Base-by-base conservation (phyloP, 2,113 vertebrate species). In the Porphyrio hochstetteri region DNA sequence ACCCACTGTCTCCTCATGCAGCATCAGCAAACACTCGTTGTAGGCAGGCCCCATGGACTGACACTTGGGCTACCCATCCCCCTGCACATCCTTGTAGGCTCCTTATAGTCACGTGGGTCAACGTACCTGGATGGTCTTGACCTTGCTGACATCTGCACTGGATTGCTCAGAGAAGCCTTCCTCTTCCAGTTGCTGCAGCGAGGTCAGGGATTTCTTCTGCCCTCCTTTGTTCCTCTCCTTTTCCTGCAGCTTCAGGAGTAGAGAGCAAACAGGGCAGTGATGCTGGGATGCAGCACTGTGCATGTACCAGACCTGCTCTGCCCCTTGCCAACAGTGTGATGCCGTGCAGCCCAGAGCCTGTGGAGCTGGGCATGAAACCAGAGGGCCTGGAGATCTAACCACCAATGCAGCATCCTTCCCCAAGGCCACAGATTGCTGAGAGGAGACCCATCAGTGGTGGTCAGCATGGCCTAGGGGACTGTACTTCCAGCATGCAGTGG, bases 191-290 rank as follows among this genome's bases (percentile, higher is more conserved):
- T 95, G 95, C 92, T 97, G 95, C 92, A 95, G 90, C 0, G 77
- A 28, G 18, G 76, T 86, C 96, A 97, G 76, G 53, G 95, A 97
- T 61, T 97, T 97, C 96, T 97, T 97, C 50, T 97, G 96, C 16
- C 68, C 87, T 68, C 50, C 90, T 69, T 48, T 94, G 82, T 68
- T 96, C 92, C 84, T 93, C 69, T 98, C 96, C 91, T 76, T 97
- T 53, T 98, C 98, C 97, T 97, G 67, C 67, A 92, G 31, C 3
- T 77, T 69, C 1, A 3, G 24, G 44, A 27, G 52, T 11, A 86
- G 55, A 70, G 50, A 69, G 78, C 42, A 84, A 55, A 78, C 1
- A 0, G 23, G 40, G 21, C 35, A 44, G 36, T 7, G 74, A 19
- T 67, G 79, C 63, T 91, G 76, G 60, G 38, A 14, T 0, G 2